Conservation (phyloP, 2,113 vertebrate genomes). For the Willisornis vidua region DNA sequence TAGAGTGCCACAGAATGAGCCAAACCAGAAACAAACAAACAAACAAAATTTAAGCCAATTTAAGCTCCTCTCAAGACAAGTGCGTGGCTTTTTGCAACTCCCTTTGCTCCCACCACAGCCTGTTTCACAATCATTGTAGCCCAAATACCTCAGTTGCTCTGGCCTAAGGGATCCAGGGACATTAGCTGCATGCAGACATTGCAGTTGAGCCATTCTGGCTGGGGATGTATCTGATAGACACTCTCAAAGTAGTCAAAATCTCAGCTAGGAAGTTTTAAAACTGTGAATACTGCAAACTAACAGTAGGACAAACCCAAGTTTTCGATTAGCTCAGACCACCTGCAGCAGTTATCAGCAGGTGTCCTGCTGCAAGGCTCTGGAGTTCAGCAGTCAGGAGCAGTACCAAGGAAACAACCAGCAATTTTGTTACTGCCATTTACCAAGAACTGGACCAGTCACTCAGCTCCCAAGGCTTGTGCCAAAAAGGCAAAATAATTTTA, state of each 20-base stretch:
- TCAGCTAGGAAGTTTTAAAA: background rate
- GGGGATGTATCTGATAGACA: background rate
- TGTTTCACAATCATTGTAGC: background rate
- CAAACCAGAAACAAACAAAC: background rate
- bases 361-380: background rate
- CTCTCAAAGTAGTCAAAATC: background rate
- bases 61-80: background rate
- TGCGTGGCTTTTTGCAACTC: background rate
- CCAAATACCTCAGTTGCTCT: background rate
- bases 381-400: constrained; percentile 3
- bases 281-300: background rate
- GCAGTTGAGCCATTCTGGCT: background rate
- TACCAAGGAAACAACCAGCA: background rate
- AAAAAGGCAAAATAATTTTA: background rate
- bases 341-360: background rate
- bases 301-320: background rate
- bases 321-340: background rate
- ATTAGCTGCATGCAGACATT: accelerated
- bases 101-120: background rate
- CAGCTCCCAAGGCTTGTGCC: background rate
- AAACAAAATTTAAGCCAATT: background rate
- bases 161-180: background rate
- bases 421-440: constrained; percentile 16
- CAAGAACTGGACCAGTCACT: constrained; percentile 18
- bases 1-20: background rate